Evolutionary conservation across 1,140 invertebrate species (phyloP).

Genomic region (Tenebrio molitor): DNA sequence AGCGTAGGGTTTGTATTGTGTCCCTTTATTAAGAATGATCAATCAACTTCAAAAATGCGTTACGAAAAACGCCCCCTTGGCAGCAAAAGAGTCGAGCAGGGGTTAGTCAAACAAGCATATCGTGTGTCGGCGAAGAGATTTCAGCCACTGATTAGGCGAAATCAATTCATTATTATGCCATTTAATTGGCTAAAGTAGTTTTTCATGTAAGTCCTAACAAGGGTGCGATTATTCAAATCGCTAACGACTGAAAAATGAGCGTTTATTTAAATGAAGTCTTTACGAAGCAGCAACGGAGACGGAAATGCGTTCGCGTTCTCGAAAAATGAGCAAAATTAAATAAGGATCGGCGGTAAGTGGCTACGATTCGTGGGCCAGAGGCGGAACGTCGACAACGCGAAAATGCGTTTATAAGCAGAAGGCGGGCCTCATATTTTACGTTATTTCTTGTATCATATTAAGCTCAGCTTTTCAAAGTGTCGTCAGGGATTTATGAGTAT

Average conservation of each 20-base stretch:
- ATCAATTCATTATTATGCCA: slow-evolving; percentile 57
- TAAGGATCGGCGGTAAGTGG: slow-evolving; percentile 26
- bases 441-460: slow-evolving; percentile 23
- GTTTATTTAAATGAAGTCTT: slow-evolving; percentile 47
- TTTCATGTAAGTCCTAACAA: slow-evolving; percentile 53
- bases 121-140: slow-evolving; percentile 52
- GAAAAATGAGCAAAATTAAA: slow-evolving; percentile 34
- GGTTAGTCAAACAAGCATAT: slow-evolving; percentile 48
- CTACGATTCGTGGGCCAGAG: slow-evolving; percentile 5
- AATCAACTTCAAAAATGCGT: slow-evolving; percentile 53
- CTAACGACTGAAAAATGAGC: slow-evolving; percentile 42
- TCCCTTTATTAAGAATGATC: slow-evolving; percentile 49
- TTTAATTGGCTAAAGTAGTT: slow-evolving; percentile 57
- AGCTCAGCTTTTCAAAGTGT: slow-evolving; percentile 13
- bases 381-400: neutral
- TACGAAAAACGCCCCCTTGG: slow-evolving; percentile 28
- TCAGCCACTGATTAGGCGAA: slow-evolving; percentile 46
- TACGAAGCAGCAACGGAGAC: neutral
- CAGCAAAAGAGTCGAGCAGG: slow-evolving; percentile 31
- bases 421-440: slow-evolving; percentile 24
- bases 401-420: slow-evolving; percentile 18
- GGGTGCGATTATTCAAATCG: slow-evolving; percentile 43
- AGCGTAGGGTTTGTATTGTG: neutral
- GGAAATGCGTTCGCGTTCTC: slow-evolving; percentile 3
- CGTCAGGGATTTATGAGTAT: slow-evolving; percentile 21